Conservation (phyloP, 2,888 invertebrate species). For the Tiliacea citrago region DNA sequence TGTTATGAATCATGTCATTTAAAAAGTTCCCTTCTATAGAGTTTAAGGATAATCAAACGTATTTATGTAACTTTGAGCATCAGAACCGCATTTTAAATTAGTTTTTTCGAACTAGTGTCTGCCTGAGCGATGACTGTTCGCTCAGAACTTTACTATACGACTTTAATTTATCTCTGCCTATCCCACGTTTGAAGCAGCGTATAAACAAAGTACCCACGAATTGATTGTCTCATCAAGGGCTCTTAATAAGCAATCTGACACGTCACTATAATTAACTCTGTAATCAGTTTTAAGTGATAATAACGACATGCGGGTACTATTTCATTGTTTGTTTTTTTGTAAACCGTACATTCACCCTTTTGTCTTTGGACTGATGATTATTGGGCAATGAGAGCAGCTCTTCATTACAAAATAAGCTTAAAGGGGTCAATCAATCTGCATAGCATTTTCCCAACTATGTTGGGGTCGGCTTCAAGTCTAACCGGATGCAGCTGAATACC, state of each 20-base stretch:
- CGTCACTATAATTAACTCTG: conserved; percentile 86
- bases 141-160: background rate
- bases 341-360: conserved; percentile 81
- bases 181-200: conserved; percentile 21
- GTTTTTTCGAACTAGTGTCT: background rate
- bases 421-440: no score
- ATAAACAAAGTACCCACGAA: conserved; percentile 61
- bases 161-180: background rate
- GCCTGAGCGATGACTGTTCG: background rate
- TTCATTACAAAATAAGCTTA: conserved; percentile 19
- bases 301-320: conserved; percentile 87
- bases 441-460: no score
- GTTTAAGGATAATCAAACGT: no score
- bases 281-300: conserved; percentile 88
- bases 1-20: no score
- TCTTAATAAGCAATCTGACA: conserved; percentile 87
- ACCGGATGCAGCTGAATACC: no score
- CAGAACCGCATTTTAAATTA: background rate
- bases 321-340: conserved; percentile 79
- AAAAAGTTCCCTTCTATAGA: no score
- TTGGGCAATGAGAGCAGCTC: conserved; percentile 34
- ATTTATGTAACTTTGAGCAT: background rate
- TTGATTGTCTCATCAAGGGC: conserved; percentile 82
- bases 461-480: no score
- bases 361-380: conserved; percentile 69